Conservation (phyloP, 1,140 invertebrate genomes). For the Periplaneta americana region DNA sequence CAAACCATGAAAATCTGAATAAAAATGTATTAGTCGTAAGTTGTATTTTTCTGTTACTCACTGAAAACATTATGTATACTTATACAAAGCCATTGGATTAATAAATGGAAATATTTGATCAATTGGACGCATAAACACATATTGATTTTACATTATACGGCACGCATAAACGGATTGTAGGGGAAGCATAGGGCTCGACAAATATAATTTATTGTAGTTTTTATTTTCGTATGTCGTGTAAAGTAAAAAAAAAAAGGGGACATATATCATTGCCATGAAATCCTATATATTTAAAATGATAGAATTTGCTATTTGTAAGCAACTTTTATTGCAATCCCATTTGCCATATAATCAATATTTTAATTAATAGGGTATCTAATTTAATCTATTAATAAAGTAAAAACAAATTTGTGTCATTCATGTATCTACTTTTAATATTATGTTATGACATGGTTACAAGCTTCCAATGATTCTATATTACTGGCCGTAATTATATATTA, state of each 20-base stretch:
- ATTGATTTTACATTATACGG: background rate
- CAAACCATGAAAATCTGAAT: background rate
- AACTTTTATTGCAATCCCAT: background rate
- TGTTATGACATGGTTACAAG: background rate
- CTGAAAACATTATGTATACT: background rate
- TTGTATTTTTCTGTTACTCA: background rate
- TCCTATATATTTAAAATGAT: background rate
- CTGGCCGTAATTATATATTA: no score
- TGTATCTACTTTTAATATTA: background rate
- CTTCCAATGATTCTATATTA: background rate
- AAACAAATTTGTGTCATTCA: background rate
- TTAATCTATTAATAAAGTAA: background rate
- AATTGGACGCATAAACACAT: background rate
- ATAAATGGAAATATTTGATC: background rate
- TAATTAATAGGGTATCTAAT: background rate
- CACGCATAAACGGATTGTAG: background rate
- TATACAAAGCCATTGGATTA: background rate
- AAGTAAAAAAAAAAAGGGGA: background rate
- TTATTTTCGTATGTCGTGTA: background rate
- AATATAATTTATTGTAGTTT: background rate
- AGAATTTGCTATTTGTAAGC: background rate
- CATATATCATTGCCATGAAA: background rate
- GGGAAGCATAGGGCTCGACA: background rate
- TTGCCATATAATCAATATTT: background rate
- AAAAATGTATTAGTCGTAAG: background rate